Evolutionary conservation across 2,113 vertebrate genomes (phyloP).

Genomic region (Archilochus colubris): DNA sequence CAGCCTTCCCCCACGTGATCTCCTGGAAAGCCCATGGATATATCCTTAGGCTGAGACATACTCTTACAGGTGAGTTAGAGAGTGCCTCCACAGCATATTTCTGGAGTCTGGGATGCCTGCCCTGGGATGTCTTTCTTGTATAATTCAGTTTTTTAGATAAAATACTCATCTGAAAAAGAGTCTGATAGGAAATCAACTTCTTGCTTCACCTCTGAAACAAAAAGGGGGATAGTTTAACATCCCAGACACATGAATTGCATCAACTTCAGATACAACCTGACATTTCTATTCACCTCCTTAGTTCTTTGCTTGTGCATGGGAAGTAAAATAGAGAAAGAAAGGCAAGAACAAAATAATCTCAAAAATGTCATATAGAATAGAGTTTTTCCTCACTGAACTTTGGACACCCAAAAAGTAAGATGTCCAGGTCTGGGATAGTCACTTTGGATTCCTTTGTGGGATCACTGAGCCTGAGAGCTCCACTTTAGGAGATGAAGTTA

Average conservation of each 20-base stretch:
- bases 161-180: neutral
- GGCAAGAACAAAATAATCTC: neutral
- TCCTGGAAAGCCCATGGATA: neutral
- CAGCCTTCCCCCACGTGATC: neutral
- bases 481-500: neutral
- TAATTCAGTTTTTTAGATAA: neutral
- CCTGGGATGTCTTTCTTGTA: neutral
- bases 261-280: fast-evolving
- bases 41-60: neutral
- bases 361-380: neutral
- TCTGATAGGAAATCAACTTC: neutral
- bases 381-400: neutral
- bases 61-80: neutral
- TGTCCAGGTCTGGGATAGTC: neutral
- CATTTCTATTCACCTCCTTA: neutral
- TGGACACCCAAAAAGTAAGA: neutral
- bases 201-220: neutral
- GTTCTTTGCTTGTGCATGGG: neutral
- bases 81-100: neutral
- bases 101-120: neutral
- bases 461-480: neutral
- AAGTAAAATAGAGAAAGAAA: neutral
- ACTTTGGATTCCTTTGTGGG: neutral
- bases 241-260: neutral
- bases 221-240: neutral